These are phyloP conservation scores for Homarus gammarus DNA, from an alignment of 2,888 invertebrate genomes.

Conservation along the genomic window DNA sequence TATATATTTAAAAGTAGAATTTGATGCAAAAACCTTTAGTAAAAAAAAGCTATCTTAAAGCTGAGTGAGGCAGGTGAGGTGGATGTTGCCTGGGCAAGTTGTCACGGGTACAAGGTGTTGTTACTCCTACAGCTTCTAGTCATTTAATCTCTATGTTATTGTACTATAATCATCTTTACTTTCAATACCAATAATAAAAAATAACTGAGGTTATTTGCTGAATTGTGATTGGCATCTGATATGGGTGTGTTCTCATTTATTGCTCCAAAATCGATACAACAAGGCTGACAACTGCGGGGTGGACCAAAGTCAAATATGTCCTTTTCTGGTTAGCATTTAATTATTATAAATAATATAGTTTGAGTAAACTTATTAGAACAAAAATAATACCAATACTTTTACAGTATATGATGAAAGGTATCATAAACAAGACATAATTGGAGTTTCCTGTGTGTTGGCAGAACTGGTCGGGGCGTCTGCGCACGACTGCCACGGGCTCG, in stretches of 20 bases:
- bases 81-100: background rate
- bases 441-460: conserved; percentile 17
- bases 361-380: too few relatives aligned
- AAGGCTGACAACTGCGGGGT: conserved; percentile 28
- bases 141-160: too few relatives aligned
- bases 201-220: background rate
- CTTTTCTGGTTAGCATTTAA: too few relatives aligned
- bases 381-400: too few relatives aligned
- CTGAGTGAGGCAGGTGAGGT: background rate
- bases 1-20: too few relatives aligned
- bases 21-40: too few relatives aligned
- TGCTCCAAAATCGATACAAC: conserved; percentile 56
- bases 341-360: too few relatives aligned
- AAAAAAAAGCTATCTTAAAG: background rate
- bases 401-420: too few relatives aligned
- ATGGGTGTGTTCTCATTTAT: conserved; percentile 61
- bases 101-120: background rate
- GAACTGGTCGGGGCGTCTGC: conserved; percentile 17
- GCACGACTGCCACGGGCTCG: background rate
- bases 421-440: conserved; percentile 13
- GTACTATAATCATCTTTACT: too few relatives aligned
- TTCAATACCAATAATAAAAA: background rate
- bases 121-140: too few relatives aligned
- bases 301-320: background rate
- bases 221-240: conserved; percentile 25